phyloP scores from a whole-genome alignment of 2,888 invertebrate species.

The Lithosia quadra region DNA sequence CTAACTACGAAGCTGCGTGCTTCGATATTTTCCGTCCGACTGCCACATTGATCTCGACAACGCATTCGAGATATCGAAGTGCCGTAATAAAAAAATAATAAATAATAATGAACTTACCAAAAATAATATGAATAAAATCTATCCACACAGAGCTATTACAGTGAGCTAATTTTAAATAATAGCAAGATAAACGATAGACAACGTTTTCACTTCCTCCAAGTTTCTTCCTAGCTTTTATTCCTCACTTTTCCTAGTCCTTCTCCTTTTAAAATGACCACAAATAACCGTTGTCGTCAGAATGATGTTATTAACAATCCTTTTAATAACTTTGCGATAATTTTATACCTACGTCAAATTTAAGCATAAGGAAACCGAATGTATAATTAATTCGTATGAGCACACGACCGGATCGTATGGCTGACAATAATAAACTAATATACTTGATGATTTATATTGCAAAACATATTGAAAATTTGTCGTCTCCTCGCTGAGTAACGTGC shows the following conservation, averaged over 20 bases:
- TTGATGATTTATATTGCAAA: conserved; percentile 4
- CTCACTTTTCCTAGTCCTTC: background rate
- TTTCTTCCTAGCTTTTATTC: background rate
- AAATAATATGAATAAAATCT: background rate
- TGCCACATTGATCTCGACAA: too few species aligned
- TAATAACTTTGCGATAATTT: background rate
- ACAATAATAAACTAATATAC: conserved; percentile 5
- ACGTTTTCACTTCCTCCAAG: background rate
- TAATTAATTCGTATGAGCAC: background rate
- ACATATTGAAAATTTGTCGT: conserved; percentile 4
- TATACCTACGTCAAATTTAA: background rate
- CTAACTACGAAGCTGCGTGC: too few species aligned
- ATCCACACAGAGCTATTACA: background rate
- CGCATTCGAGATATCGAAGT: too few species aligned
- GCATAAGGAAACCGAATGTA: conserved; percentile 7
- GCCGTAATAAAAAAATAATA: background rate
- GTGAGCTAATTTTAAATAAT: background rate
- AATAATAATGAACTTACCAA: background rate
- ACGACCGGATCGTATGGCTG: background rate
- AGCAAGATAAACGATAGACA: background rate
- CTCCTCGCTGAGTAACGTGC: conserved; percentile 4
- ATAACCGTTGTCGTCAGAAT: background rate
- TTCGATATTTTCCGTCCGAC: too few species aligned
- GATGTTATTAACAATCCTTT: background rate
- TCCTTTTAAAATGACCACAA: background rate